Evolutionary conservation across 2,797 vertebrate genomes (phyloP), one percentile per base, ranked within the genome.

Genomic region (Hoplostethus mediterraneus): DNA sequence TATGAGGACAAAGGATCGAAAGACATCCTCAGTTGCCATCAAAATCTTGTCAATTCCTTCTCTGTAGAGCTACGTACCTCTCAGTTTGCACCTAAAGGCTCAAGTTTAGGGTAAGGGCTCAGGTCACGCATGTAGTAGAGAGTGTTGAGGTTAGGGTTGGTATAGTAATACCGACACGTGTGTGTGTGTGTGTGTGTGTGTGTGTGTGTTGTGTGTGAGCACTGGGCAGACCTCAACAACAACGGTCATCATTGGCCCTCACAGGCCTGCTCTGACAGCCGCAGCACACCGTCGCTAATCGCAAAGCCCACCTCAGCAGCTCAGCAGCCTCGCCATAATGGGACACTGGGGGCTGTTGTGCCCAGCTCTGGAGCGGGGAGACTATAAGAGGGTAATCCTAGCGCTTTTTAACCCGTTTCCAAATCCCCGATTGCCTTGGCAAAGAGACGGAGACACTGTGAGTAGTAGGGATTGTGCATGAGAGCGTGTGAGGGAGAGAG

Each of bases 371-470:
- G 72, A 85, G 77, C 78, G 77, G 67, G 67, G 66, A 67, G 84
- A 82, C 72, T 82, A 68, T 73, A 65, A 78, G 79, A 73, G 68
- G 81, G 77, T 85, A 89, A 87, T 85, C 77, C 58, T 63, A 54
- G 21, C 45, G 64, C 71, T 78, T 88, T 80, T 66, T 33, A 81
- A 71, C 65, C 58, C 66, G 52, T 63, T 90, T 87, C 63, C 72
- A 80, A 81, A 89, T 79, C 45, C 63, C 69, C 2, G 47, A 81
- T 82, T 84, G 79, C 66, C 73, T 83, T 85, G 84, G 86, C 85
- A 75, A 82, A 78, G 58, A 77, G 53, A 73, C 44, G 55, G 67
- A 79, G 73, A 74, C 61, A 59, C 55, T 58, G 69, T 47, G 53
- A 81, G 74, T 58, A 63, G 64, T 63, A 48, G 69, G 83, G 81